Conservation (phyloP, 2,888 invertebrate genomes). For the Cheilosia urbana region DNA sequence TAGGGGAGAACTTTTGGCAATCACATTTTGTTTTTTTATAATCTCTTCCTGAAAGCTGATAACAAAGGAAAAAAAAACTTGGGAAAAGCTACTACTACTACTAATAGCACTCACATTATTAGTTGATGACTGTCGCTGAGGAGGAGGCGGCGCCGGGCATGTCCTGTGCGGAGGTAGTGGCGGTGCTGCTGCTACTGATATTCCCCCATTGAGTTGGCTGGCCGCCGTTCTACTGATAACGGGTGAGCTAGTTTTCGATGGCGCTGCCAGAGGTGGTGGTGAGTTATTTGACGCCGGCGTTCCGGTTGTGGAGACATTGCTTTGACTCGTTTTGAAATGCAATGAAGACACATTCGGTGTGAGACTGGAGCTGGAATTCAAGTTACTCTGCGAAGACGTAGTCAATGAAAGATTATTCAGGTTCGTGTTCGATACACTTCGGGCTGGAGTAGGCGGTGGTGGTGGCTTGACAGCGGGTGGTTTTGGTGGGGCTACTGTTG, state of each 20-base stretch:
- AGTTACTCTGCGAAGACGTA: constrained; percentile 70
- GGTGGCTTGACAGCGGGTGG: constrained; percentile 83
- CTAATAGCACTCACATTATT: constrained; percentile 80
- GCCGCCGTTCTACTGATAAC: constrained; percentile 60
- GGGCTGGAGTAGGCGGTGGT: constrained; percentile 83
- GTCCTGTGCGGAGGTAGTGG: constrained; percentile 83
- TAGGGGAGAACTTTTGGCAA: constrained; percentile 47
- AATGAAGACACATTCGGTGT: constrained; percentile 81
- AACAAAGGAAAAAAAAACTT: neutral
- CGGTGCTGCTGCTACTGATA: constrained; percentile 81
- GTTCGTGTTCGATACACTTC: constrained; percentile 83
- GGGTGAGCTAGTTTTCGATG: constrained; percentile 74
- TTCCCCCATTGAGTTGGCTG: constrained; percentile 79
- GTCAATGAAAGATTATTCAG: constrained; percentile 79
- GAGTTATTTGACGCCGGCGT: constrained; percentile 77
- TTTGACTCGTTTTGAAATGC: constrained; percentile 81
- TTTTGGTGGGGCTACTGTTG: constrained; percentile 81
- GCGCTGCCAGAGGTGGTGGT: constrained; percentile 76
- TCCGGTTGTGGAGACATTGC: constrained; percentile 73
- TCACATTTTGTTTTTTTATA: neutral
- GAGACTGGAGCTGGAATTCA: constrained; percentile 52
- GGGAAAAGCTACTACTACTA: neutral
- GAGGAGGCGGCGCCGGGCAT: constrained; percentile 83
- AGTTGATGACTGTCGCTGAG: constrained; percentile 80
- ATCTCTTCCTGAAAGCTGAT: neutral